Evolutionary conservation across 2,113 vertebrate genomes (phyloP), one percentile per base, ranked within the genome.

Genomic region (Eonycteris spelaea): DNA sequence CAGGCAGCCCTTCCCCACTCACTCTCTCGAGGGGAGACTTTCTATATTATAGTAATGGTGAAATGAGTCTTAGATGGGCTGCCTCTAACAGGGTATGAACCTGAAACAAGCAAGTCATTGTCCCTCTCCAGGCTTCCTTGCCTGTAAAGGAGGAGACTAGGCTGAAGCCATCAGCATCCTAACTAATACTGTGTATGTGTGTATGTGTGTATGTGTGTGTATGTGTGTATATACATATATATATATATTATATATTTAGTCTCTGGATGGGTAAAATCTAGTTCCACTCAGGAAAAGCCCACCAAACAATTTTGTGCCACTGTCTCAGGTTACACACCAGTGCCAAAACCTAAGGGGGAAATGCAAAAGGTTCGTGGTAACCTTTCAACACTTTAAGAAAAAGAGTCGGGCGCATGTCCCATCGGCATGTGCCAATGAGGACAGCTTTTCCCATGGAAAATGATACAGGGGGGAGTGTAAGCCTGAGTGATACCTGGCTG

Each of bases 161-260:
- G 14, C 78, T 73, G 9, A 91, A 84, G 21, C 10, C 61, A 61
- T 35, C 16, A 35, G 24, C 5, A 3, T 1, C 35, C 2, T 6
- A 7, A 7, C 11, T 10, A 53, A 26, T 16, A 51, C 15, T 51
- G 14, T 51, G 48, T 51, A 51, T 51, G 48, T 51, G 12, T 14
- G 48, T 51, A 4, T 14, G 48, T 51, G 48, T 48, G 48, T 15
- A 3, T 51, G 3, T 51, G 48, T 51, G 48, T 51, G 48, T 51
- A 3, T 51, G 1, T 51, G 48, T 51, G 48, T 4, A 3, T 51
- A 1, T 51, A 14, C 14, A 13, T 48, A 3, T 48, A 3, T 48
- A 13, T 48, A 48, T 48, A 48, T 48, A 11, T 48, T 48, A 48
- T n/a, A n/a, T n/a, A 59, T 7, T 84, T 55, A 57, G 33, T 33